A percentile compares a stretch with the other conserved stretches of the same genome.
Evolutionary conservation across 2,888 invertebrate species (phyloP).

Genomic region (Pyrochroa serraticornis): DNA sequence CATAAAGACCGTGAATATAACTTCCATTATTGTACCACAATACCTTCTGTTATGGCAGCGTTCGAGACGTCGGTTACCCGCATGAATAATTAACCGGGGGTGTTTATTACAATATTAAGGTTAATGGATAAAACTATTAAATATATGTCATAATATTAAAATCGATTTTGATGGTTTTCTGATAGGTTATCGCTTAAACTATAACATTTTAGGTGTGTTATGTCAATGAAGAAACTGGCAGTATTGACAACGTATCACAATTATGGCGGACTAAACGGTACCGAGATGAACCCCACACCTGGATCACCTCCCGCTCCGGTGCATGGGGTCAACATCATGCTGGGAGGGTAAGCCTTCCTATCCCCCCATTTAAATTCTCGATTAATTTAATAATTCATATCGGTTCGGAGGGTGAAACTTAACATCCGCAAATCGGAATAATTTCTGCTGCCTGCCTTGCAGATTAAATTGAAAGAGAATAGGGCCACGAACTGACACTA

Average conservation of each 20-base stretch:
- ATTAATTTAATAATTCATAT: conserved; percentile 2
- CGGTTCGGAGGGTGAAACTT: background rate
- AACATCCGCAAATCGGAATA: too few relatives aligned
- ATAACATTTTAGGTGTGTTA: conserved; percentile 59
- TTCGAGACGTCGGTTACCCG: too few relatives aligned
- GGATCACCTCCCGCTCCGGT: conserved; percentile 56
- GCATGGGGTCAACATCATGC: conserved; percentile 74
- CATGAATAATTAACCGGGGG: too few relatives aligned
- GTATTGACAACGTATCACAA: conserved; percentile 62
- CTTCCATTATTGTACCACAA: too few relatives aligned
- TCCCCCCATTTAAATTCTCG: too few relatives aligned
- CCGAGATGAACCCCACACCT: conserved; percentile 52
- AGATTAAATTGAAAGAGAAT: background rate
- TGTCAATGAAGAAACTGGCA: conserved; percentile 73
- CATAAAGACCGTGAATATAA: too few relatives aligned
- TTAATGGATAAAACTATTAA: too few relatives aligned
- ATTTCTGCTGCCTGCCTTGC: background rate
- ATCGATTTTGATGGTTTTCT: background rate
- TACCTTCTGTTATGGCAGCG: too few relatives aligned
- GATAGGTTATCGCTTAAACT: background rate
- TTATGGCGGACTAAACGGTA: conserved; percentile 60
- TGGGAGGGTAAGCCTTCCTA: conserved; percentile 85
- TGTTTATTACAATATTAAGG: too few relatives aligned
- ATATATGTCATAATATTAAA: too few relatives aligned
- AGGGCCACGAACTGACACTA: too few relatives aligned